Percentiles rank a stretch among this genome's conserved stretches.
These are phyloP conservation scores for Rallus limicola DNA, from an alignment of 2,113 vertebrate genomes.

Conservation along the genomic window DNA sequence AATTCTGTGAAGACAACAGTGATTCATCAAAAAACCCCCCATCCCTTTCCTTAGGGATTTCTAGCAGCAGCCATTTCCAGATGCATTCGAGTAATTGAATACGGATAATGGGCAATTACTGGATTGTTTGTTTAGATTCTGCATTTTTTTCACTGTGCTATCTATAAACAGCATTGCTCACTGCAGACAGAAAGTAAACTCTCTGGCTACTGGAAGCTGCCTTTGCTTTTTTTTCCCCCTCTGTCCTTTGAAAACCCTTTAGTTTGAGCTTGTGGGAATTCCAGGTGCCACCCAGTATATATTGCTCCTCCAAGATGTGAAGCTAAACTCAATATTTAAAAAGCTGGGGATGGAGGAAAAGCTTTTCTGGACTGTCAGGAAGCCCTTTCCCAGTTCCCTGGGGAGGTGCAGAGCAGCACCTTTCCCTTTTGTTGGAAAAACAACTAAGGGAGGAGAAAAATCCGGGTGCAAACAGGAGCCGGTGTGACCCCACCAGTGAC, in stretches of 20 bases:
- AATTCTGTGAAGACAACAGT: not conserved
- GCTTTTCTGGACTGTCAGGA: not conserved
- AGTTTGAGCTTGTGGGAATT: not conserved
- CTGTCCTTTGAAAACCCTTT: not conserved
- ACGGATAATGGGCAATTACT: conserved; percentile 63
- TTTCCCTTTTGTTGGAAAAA: not conserved
- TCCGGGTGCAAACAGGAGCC: not conserved
- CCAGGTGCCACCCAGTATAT: rapidly evolving
- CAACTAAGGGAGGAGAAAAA: not conserved
- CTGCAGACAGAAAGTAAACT: conserved; percentile 15
- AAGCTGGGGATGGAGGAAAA: rapidly evolving
- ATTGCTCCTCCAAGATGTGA: not conserved
- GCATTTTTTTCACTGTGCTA: conserved; percentile 11
- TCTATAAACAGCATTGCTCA: conserved; percentile 55
- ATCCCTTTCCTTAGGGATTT: not conserved
- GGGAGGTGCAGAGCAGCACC: not conserved
- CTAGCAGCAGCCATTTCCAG: conserved; percentile 45
- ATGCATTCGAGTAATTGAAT: conserved; percentile 61
- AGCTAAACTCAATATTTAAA: not conserved
- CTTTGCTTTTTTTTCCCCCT: not conserved
- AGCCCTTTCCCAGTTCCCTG: not conserved
- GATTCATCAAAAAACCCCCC: conserved; percentile 34
- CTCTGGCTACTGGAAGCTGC: conserved; percentile 9
- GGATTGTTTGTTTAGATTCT: conserved; percentile 65
- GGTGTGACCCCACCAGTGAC: not conserved